phyloP scores from a whole-genome alignment of 2,113 vertebrate genomes.

The Ochotona curzoniae region DNA sequence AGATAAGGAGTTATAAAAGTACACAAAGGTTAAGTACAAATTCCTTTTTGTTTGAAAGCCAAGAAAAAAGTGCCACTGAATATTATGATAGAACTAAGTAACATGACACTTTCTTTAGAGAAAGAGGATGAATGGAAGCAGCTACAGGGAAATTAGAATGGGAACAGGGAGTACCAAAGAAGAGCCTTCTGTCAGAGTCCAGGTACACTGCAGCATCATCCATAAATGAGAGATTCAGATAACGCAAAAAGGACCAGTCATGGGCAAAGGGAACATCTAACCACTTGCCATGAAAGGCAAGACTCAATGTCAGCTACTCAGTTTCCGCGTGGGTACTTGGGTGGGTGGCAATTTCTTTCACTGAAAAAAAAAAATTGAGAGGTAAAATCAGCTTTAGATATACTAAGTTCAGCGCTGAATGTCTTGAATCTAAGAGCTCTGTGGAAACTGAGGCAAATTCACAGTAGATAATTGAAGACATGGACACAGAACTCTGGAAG shows the following conservation, averaged over 20 bases:
- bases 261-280: not conserved
- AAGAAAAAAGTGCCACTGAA: not conserved
- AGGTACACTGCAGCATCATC: not conserved
- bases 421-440: not conserved
- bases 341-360: not conserved
- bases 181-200: not conserved
- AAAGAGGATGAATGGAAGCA: not conserved
- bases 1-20: not conserved
- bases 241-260: not conserved
- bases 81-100: not conserved
- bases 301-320: not conserved
- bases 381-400: not conserved
- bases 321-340: not conserved
- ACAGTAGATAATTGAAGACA: not conserved
- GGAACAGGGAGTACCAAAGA: not conserved
- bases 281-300: not conserved
- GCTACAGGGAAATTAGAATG: not conserved
- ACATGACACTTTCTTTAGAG: not conserved
- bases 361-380: not conserved
- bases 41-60: not conserved
- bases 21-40: not conserved
- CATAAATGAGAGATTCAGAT: not conserved
- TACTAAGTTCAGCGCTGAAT: not conserved
- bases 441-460: not conserved
- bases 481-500: not conserved